Conservation (phyloP, 1,140 invertebrate genomes). For the Eumeta japonica region DNA sequence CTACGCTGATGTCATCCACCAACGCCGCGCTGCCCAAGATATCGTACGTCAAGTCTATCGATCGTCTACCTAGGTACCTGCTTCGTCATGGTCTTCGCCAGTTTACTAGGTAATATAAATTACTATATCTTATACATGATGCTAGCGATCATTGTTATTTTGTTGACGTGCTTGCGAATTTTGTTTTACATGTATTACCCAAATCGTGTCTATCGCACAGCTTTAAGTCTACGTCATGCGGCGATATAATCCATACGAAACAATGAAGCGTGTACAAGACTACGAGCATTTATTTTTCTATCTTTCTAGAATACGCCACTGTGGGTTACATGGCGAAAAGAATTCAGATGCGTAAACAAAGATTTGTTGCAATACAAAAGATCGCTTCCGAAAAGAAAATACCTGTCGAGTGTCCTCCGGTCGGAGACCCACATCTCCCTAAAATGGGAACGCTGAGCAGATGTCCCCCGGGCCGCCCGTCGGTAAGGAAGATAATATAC, state of each 20-base stretch:
- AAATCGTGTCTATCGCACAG: slow-evolving; percentile 14
- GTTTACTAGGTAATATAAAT: slow-evolving; percentile 76
- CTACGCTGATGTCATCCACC: slow-evolving; percentile 97
- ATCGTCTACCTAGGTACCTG: slow-evolving; percentile 97
- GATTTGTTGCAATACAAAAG: slow-evolving; percentile 86
- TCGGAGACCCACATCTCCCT: slow-evolving; percentile 64
- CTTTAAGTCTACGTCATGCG: no score
- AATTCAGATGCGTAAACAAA: slow-evolving; percentile 93
- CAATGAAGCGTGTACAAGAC: slow-evolving; percentile 8
- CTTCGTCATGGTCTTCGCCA: slow-evolving; percentile 97
- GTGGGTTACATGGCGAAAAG: slow-evolving; percentile 95
- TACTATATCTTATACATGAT: slow-evolving; percentile 6
- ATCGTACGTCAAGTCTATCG: slow-evolving; percentile 97
- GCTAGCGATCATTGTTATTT: not conserved
- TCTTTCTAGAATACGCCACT: slow-evolving; percentile 85
- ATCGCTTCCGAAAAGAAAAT: slow-evolving; percentile 89
- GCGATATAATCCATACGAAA: no score
- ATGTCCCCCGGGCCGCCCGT: slow-evolving; percentile 48
- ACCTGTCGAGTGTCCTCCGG: slow-evolving; percentile 71
- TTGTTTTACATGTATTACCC: slow-evolving; percentile 6
- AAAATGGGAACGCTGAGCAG: slow-evolving; percentile 50
- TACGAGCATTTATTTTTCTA: slow-evolving; percentile 21
- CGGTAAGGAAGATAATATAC: slow-evolving; percentile 26
- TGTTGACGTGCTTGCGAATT: slow-evolving; percentile 2
- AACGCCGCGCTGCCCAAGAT: slow-evolving; percentile 97